Base-by-base conservation (phyloP, 1,140 invertebrate species). In the Druon quercuslanigerum region DNA sequence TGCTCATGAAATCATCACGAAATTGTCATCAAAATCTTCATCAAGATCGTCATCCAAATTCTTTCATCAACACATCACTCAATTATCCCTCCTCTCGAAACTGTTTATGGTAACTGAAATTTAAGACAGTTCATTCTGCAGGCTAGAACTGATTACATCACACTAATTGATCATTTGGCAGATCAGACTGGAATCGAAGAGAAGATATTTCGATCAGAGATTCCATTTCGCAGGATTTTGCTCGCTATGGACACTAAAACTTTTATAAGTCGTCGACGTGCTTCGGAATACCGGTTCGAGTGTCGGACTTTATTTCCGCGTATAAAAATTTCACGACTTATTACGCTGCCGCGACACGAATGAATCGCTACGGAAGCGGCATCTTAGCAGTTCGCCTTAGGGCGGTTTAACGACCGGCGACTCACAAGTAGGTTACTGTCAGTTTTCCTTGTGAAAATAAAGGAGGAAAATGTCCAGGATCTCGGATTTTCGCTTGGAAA, bases 281-380 rank as follows among this genome's bases (percentile, higher is more conserved):
- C 14, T 66, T 66, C 14, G 25, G 16, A 66, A 66, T 66, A 20
- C n/a, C 60, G 25, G 40, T 33, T 66, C 33, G 20, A 66, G 25
- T 66, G 25, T 66, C 60, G 33, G 60, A 66, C 60, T 66, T 66
- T 66, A 66, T 33, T 40, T 66, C 20, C 60, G 14, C n/a, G 14
- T 66, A 66, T 66, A 66, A 66, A 66, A 66, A 66, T 66, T 66
- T 66, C 60, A 66, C 60, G 60, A 66, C 60, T 66, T 66, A 66
- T 66, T 40, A 66, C 60, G 7, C 57, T 46, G 40, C 40, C 40
- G 40, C 40, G 40, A 46, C 40, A 11, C 40, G 40, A 46, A 46
- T 46, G 40, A 46, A 46, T 46, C 40, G 40, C 40, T 46, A 11
- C 40, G 40, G 40, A 46, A 46, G 2, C 40, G 40, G 40, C 40